Evolutionary conservation across 1,140 invertebrate genomes (phyloP).

Genomic region (Drosophila ogumai): DNA sequence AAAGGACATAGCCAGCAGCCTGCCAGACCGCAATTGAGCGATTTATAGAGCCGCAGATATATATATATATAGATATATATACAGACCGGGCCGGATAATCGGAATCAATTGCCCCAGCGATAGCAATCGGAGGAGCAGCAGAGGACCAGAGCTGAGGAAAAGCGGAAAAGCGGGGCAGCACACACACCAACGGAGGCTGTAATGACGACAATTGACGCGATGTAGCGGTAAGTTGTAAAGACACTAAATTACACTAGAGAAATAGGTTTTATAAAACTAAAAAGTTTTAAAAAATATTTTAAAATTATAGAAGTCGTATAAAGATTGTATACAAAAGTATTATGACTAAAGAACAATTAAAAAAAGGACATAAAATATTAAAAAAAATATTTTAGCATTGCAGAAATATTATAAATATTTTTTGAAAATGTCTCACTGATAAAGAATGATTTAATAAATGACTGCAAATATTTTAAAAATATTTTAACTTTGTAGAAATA

Average conservation of each 20-base stretch:
- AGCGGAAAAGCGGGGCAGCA: constrained; percentile 8
- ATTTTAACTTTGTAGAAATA: not conserved
- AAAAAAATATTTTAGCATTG: too few relatives aligned
- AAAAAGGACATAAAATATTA: too few relatives aligned
- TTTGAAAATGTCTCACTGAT: too few relatives aligned
- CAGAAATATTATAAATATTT: too few relatives aligned
- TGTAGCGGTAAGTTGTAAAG: constrained; percentile 78
- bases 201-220: constrained; percentile 84
- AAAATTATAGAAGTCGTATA: not conserved
- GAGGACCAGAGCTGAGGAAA: constrained; percentile 9
- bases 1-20: constrained; percentile 38
- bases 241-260: not conserved
- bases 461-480: not conserved
- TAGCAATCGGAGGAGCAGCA: constrained; percentile 19
- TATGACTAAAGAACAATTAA: not conserved
- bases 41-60: constrained; percentile 63
- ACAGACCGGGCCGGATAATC: constrained; percentile 35
- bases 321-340: not conserved
- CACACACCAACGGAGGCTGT: constrained; percentile 61
- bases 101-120: constrained; percentile 63
- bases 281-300: not conserved
- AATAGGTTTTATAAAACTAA: not conserved
- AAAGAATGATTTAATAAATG: too few relatives aligned
- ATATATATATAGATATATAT: constrained; percentile 33
- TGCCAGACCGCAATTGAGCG: constrained; percentile 61